phyloP scores from a whole-genome alignment of 2,888 invertebrate species.

The Lumbricus terrestris region DNA sequence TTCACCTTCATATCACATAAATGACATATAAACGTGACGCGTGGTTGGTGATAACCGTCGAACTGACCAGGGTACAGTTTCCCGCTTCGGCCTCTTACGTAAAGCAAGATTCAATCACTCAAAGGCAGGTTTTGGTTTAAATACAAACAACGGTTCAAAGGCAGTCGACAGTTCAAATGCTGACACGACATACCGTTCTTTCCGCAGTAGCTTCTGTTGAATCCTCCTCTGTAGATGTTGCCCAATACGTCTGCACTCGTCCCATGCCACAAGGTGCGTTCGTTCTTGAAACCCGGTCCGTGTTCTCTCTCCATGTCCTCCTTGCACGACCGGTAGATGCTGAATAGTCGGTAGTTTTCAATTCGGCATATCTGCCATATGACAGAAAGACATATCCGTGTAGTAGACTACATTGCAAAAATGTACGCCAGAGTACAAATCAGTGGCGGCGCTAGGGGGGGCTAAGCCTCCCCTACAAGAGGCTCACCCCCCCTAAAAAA shows the following conservation, averaged over 20 bases:
- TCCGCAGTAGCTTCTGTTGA: constrained; percentile 41
- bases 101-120: too few species aligned
- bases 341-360: constrained; percentile 19
- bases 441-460: too few species aligned
- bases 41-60: too few species aligned
- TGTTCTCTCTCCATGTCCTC: constrained; percentile 12
- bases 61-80: too few species aligned
- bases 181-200: constrained; percentile 35
- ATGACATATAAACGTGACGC: too few species aligned
- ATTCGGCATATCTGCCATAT: constrained; percentile 15
- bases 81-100: too few species aligned
- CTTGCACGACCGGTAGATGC: background rate
- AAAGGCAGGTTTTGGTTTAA: too few species aligned
- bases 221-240: constrained; percentile 40
- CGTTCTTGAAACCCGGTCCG: constrained; percentile 26
- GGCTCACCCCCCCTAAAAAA: too few species aligned
- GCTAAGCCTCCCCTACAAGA: too few species aligned
- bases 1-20: too few species aligned
- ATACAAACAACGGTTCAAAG: too few species aligned
- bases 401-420: background rate
- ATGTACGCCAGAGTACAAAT: too few species aligned
- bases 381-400: background rate
- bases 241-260: constrained; percentile 35
- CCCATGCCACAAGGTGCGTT: constrained; percentile 42
- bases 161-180: background rate